These are phyloP conservation scores for Sarcophaga variegata DNA, from an alignment of 2,888 invertebrate genomes.

Conservation along the genomic window DNA sequence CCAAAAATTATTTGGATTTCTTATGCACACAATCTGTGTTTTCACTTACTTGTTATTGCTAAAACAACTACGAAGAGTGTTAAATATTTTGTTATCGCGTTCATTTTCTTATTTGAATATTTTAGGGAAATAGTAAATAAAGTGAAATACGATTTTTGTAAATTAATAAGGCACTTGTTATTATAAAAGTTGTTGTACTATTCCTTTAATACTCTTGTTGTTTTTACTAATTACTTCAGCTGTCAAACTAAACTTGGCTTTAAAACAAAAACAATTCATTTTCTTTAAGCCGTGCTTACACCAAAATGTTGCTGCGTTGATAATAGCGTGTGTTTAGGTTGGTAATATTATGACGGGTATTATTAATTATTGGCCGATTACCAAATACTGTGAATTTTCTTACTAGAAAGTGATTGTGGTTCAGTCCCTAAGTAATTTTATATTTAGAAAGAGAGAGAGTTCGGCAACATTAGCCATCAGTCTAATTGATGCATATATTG, in stretches of 20 bases:
- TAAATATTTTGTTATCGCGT: slow-evolving; percentile 1
- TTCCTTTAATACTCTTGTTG: slow-evolving; percentile 5
- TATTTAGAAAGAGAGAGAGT: no score
- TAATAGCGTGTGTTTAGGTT: background rate
- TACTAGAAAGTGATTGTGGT: no score
- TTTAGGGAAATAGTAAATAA: slow-evolving; percentile 20
- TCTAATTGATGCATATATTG: no score
- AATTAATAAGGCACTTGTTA: slow-evolving; percentile 56
- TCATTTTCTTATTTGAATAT: slow-evolving; percentile 48
- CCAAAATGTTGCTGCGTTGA: background rate
- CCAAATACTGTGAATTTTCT: no score
- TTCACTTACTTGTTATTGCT: slow-evolving; percentile 62
- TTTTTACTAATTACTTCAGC: slow-evolving; percentile 15
- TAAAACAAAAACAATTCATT: slow-evolving; percentile 4
- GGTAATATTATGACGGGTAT: no score
- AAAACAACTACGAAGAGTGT: slow-evolving; percentile 47
- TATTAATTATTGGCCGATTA: no score
- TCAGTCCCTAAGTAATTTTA: no score
- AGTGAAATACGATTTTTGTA: slow-evolving; percentile 1
- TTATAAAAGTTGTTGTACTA: slow-evolving; percentile 46
- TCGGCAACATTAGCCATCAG: no score
- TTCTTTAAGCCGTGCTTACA: slow-evolving; percentile 29
- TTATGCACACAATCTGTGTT: background rate
- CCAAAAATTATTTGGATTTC: slow-evolving; percentile 48
- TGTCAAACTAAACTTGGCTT: slow-evolving; percentile 54